Percentiles rank a stretch among this genome's conserved stretches.
Conservation (phyloP, 2,797 vertebrate species). For the Poeciliopsis gracilis region DNA sequence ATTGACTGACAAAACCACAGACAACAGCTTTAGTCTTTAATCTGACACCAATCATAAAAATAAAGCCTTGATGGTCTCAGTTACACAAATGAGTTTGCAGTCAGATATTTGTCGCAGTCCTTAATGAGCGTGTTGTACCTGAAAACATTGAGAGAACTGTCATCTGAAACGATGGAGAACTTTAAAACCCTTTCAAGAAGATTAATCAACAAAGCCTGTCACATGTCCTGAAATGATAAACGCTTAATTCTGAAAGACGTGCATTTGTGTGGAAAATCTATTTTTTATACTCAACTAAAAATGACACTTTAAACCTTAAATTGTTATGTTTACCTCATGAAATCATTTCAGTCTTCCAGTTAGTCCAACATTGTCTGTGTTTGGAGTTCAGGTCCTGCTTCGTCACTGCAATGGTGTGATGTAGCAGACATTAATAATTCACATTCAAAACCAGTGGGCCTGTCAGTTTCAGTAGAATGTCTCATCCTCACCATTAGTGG, state of each 20-base stretch:
- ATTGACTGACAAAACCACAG: background rate
- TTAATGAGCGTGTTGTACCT: background rate
- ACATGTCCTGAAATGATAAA: background rate
- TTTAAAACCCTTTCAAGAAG: background rate
- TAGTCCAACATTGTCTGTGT: background rate
- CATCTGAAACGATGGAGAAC: background rate
- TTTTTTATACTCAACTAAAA: background rate
- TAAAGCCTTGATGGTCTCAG: background rate
- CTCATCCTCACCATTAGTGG: background rate
- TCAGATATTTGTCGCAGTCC: background rate
- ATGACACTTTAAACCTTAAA: background rate
- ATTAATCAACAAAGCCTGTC: background rate
- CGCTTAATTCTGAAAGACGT: background rate
- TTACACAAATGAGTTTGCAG: background rate
- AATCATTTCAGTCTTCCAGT: background rate
- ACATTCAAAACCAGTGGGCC: background rate
- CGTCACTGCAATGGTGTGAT: background rate
- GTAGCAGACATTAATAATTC: conserved; percentile 1
- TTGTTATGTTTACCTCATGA: background rate
- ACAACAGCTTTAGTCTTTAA: background rate
- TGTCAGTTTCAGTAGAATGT: conserved; percentile 3
- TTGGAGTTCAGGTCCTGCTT: background rate
- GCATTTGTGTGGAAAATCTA: background rate
- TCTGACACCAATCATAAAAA: background rate
- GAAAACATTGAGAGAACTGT: background rate